Base-by-base conservation (phyloP, 2,797 vertebrate species). In the Helostoma temminkii region DNA sequence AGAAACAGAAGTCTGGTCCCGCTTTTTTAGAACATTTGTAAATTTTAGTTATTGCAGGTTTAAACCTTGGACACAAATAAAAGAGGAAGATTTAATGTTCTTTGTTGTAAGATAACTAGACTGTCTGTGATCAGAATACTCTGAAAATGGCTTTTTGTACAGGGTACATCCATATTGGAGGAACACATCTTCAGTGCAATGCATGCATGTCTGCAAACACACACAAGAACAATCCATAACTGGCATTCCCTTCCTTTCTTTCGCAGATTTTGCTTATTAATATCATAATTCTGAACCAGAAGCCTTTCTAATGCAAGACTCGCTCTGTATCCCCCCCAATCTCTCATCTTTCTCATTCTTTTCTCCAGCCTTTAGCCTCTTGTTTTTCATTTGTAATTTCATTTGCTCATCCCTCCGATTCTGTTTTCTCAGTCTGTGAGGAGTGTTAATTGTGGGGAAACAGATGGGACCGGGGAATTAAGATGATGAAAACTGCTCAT, bases 211-310 rank as follows among this genome's bases (percentile, higher is more conserved):
- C 22, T 0, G n/a, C 26, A 25, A n/a, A 63, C 21, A 48, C 18
- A 66, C 66, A 54, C 28, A 67, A 24, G 30, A n/a, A n/a, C n/a
- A 39, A 67, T 79, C 52, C 59, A 71, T 75, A 71, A 74, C 69
- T 75, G 66, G 75, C 74, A 66, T 46, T 9, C 34, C 10, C 34
- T 8, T 8, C 42, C 55, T 48, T 53, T 21, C 49, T 47, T 76
- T 55, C 71, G 63, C 56, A 52, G 74, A 64, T 77, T 56, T 73
- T 72, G 62, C 73, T 74, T 53, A 46, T 59, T 78, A 75, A 80
- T 79, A 77, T 70, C 73, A 58, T 21, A 49, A 68, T 74, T 86
- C 74, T 77, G 63, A 86, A 76, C 42, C 68, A 85, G 57, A 69
- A 76, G 72, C 59, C 65, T 62, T 21, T 22, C 64, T 84, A 79